Evolutionary conservation across 2,797 vertebrate species (phyloP), one percentile per base, ranked within the genome.

Genomic region (Hemitrygon akajei): DNA sequence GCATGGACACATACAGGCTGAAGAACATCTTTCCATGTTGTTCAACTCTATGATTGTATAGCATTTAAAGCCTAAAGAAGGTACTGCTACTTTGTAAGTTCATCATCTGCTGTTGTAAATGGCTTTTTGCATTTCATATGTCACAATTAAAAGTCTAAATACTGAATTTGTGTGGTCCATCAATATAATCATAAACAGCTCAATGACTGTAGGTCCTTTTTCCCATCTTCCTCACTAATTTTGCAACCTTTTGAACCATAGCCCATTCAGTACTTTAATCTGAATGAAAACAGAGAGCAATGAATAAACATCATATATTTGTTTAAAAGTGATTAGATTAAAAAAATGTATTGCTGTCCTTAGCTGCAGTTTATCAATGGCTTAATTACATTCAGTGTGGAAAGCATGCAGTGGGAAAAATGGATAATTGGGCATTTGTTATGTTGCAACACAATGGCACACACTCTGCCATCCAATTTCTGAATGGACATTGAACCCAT

Each of bases 271-370:
- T 87, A 63, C 66, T 66, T 89, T 60, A 37, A 63, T 66, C 86
- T 37, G 60, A 89, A 89, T 60, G 60, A 37, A 66, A 89, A 69
- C 60, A 66, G 86, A 66, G 37, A 69, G 69, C 34, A 89, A 89
- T 37, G 86, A 89, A 69, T 60, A 10, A 89, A 37, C 63, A 10
- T n/a, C n/a, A n/a, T 22, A 66, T 89, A 89, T 89, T 89, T 89
- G n/a, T n/a, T 89, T 9, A 89, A 89, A 89, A 63, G 86, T 69
- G 60, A 89, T 89, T 89, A 66, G 56, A n/a, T 60, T 86, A 47
- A 47, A 47, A n/a, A 86, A 22, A 37, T 37, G 47, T 7, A 63
- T 60, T 63, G 14, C 84, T 87, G 58, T 63, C 86, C 16, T 63
- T 66, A 7, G 60, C 66, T 89, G 16, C 60, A 69, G 22, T 89